Evolutionary conservation across 2,113 vertebrate genomes (phyloP), one percentile per base, ranked within the genome.

Genomic region (Progne subis): DNA sequence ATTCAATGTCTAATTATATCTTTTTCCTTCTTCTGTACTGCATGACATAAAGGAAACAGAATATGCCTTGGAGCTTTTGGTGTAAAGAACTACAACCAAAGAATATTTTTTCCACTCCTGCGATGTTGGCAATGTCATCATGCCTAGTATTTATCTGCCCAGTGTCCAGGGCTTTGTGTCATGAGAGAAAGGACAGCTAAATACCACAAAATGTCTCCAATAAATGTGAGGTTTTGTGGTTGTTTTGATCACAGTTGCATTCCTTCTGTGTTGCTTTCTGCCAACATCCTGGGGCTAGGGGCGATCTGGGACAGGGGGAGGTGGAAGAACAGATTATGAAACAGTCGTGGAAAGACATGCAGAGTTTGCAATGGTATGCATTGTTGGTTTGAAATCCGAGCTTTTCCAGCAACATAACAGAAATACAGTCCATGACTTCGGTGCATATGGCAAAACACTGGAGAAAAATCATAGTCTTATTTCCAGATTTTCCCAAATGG

Each of bases 311-410:
- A 53, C 20, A 55, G 49, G 67, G 46, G 29, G 72, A 82, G 31
- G 24, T 69, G 37, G 41, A 75, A 70, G 43, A 60, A n/a, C 5
- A 74, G 63, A 5, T 88, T 74, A 68, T 53, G 52, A 52, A 87
- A 39, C 46, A 74, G 47, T 21, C 18, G 11, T 7, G 17, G 76
- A 28, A 77, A 82, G 60, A 83, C 28, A 14, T 11, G 8, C 26
- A 60, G 71, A 77, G 23, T 37, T 85, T 82, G 32, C 1, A 5
- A 1, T 69, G 26, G 32, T 67, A 34, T 26, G 9, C 0, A 0
- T 12, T 90, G 67, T 21, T 92, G 79, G 26, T 72, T 77, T 93
- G 61, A 93, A 88, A 77, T 28, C 29, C 29, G 49, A 53, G n/a
- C 16, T 77, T 82, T 53, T 90, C 41, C 53, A 79, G 49, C 8